phyloP scores from a whole-genome alignment of 2,113 vertebrate genomes.

The Cephalophus harveyi region DNA sequence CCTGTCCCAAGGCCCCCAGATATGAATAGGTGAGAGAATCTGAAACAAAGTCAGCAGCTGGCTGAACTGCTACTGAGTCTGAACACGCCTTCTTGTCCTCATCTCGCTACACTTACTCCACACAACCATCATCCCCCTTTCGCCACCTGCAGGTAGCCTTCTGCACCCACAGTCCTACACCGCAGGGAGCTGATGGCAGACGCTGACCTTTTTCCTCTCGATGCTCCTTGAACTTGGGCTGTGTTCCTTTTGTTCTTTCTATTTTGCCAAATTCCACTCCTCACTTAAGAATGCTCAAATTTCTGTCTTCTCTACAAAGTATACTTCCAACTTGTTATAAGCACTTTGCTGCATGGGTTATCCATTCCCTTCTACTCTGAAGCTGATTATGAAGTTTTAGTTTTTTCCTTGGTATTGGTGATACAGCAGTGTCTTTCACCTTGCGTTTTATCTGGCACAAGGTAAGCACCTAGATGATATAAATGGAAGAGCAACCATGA shows the following conservation, averaged over 20 bases:
- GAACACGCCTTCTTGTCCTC: not conserved
- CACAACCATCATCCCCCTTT: not conserved
- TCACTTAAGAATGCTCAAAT: not conserved
- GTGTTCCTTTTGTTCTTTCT: not conserved
- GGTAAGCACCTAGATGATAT: not conserved
- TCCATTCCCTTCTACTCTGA: not conserved
- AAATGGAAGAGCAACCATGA: not conserved
- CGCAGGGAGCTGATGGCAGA: not conserved
- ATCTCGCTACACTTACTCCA: not conserved
- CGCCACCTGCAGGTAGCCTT: not conserved
- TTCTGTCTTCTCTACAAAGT: not conserved
- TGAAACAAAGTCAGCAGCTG: not conserved
- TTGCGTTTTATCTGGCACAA: not conserved
- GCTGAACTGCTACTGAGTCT: not conserved
- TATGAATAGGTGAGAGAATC: not conserved
- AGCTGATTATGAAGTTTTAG: not conserved
- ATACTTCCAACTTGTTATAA: not conserved
- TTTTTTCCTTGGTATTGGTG: not conserved
- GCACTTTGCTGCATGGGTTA: not conserved
- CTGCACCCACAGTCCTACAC: not conserved
- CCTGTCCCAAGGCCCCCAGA: not conserved
- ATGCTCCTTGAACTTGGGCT: not conserved
- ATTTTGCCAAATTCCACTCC: not conserved
- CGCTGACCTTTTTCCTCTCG: not conserved
- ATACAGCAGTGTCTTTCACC: not conserved